These are phyloP conservation scores for Tetramorium simillimum DNA, from an alignment of 1,140 invertebrate genomes.

Conservation along the genomic window DNA sequence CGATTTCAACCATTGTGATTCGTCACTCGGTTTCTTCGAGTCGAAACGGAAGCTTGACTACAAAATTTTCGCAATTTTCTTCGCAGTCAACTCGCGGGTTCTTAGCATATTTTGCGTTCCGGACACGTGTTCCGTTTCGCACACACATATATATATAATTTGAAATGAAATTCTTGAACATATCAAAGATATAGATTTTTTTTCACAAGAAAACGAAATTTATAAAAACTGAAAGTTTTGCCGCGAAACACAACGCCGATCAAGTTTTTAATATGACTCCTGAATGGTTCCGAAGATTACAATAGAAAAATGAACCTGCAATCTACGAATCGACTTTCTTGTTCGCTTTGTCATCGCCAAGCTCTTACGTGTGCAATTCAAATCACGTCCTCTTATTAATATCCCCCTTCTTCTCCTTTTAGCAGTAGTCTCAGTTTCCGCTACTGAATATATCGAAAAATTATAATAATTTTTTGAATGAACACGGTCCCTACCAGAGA, in stretches of 20 bases:
- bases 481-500: background rate
- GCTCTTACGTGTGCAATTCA: background rate
- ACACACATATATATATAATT: background rate
- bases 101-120: background rate
- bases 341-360: background rate
- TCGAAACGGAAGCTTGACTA: slow-evolving; percentile 4
- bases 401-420: background rate
- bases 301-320: background rate
- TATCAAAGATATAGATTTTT: background rate
- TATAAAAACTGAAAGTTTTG: background rate
- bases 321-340: slow-evolving; percentile 7
- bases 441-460: slow-evolving; percentile 4
- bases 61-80: background rate
- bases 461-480: background rate
- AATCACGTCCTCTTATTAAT: background rate
- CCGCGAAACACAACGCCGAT: background rate
- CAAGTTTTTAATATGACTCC: background rate
- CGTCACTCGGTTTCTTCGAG: slow-evolving; percentile 2
- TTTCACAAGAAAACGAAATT: background rate
- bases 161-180: background rate
- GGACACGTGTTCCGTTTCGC: background rate
- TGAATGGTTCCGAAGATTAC: background rate
- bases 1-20: slow-evolving; percentile 6
- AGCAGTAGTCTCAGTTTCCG: background rate
- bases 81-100: background rate